A percentile compares a stretch with the other conserved stretches of the same genome.
phyloP scores from a whole-genome alignment of 2,888 invertebrate genomes.

The Anthrax anthrax region DNA sequence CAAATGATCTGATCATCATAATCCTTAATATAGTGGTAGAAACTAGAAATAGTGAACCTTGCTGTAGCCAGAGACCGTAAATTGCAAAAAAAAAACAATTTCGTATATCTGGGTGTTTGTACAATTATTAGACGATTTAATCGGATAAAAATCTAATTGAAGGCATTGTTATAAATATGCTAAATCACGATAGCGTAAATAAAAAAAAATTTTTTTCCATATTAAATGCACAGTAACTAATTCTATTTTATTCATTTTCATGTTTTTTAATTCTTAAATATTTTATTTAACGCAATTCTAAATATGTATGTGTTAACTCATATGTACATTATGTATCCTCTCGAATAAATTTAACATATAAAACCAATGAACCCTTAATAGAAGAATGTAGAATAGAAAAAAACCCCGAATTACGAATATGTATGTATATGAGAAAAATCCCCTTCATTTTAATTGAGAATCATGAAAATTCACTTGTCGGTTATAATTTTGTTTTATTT shows the following conservation, averaged over 20 bases:
- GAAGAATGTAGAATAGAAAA: not conserved
- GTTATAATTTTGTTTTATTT: constrained; percentile 6
- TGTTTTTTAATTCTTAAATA: no score
- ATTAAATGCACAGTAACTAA: constrained; percentile 2
- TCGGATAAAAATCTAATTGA: constrained; percentile 13
- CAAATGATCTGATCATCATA: no score
- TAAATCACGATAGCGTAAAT: constrained; percentile 11
- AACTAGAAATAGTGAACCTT: no score
- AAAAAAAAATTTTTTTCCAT: constrained; percentile 6
- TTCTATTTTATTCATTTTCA: not conserved
- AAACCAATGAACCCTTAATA: no score
- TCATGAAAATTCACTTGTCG: not conserved
- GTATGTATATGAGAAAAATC: not conserved
- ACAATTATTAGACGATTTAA: constrained; percentile 1
- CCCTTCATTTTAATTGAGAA: not conserved
- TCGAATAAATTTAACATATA: no score
- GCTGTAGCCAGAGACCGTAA: no score
- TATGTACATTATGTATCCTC: no score
- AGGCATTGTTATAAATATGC: constrained; percentile 11
- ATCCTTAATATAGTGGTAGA: no score
- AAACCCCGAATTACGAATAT: not conserved
- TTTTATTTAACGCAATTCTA: no score
- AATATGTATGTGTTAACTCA: no score
- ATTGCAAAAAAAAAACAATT: no score
- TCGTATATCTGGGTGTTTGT: no score